phyloP scores from a whole-genome alignment of 2,888 invertebrate genomes.

The Sabatieria punctata region DNA sequence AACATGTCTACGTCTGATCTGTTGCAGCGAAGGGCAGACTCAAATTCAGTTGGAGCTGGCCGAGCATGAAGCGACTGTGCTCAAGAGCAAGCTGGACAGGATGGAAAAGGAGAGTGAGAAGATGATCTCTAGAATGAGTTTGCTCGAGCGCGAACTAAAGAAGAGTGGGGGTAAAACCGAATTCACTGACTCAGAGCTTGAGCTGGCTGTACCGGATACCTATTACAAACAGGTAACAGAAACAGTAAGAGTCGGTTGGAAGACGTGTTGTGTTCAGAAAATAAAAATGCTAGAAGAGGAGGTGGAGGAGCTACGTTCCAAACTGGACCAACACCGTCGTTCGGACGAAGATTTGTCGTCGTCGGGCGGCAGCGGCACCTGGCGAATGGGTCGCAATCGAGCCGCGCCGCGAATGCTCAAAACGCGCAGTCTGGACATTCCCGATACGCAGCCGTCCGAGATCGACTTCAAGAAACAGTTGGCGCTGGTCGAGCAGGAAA shows the following conservation, averaged over 20 bases:
- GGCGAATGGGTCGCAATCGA: too few relatives aligned
- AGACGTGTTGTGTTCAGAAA: too few relatives aligned
- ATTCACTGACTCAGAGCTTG: slow-evolving; percentile 5
- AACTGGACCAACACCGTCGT: neutral
- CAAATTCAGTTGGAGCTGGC: slow-evolving; percentile 35
- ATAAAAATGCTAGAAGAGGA: slow-evolving; percentile 45
- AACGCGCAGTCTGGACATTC: neutral
- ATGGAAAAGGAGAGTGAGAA: slow-evolving; percentile 58
- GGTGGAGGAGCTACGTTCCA: slow-evolving; percentile 35
- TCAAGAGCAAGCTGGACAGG: slow-evolving; percentile 65
- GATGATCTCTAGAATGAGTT: slow-evolving; percentile 17
- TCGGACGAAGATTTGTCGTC: slow-evolving; percentile 1
- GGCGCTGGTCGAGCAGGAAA: slow-evolving; percentile 59
- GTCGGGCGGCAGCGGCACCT: slow-evolving; percentile 15
- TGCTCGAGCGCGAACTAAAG: neutral
- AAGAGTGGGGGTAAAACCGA: slow-evolving; percentile 5
- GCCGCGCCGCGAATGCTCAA: too few relatives aligned
- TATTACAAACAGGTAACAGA: slow-evolving; percentile 46
- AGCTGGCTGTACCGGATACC: slow-evolving; percentile 8
- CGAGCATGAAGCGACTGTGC: slow-evolving; percentile 57
- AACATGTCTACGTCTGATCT: too few relatives aligned
- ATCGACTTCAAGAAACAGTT: slow-evolving; percentile 55
- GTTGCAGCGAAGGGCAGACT: slow-evolving; percentile 27
- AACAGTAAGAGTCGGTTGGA: too few relatives aligned
- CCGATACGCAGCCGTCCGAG: slow-evolving; percentile 39